Evolutionary conservation across 2,888 invertebrate genomes (phyloP), one percentile per base, ranked within the genome.

Genomic region (Ophion ventricosus): DNA sequence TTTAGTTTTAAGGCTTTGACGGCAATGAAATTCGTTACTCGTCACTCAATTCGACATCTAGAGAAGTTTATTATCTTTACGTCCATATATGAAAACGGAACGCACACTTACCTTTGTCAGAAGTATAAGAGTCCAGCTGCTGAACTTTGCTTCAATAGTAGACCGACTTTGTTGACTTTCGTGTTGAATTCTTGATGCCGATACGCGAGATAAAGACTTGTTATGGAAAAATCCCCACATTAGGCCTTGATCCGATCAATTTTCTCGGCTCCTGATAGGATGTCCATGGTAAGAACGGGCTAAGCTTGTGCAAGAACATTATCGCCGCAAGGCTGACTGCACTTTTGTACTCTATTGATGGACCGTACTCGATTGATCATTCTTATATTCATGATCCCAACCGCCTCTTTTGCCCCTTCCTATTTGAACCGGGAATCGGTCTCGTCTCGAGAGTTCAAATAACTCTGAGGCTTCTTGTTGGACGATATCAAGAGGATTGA

Each of bases 401-500:
- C 2, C 20, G 29, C 63, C 49, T 70, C 61, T 63, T n/a, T 26
- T 49, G 35, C 61, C 69, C 23, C 35, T 26, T 20, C 14, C 7
- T 35, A n/a, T 49, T 56, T 56, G 63, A 56, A 49, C 56, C 40
- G 20, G 43, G 29, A 69, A 40, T 73, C 64, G 40, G n/a, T 40
- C 40, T 17, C 4, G 25, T 40, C 26, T 72, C 35, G 11, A 43
- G 76, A 63, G 26, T 54, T 25, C 54, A 77, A 73, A 74, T 54
- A 35, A 73, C 29, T 57, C 43, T 29, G 25, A 54, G 17, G 40
- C 20, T 17, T 70, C 40, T 70, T 14, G 63, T 20, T 29, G 20
- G 10, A 29, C 8, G 56, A 40, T 59, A 25, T 17, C 25, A 26
- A 0, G 26, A 4, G 63, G 81, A 85, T 80, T 84, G 83, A 82